These are phyloP conservation scores for Argyresthia goedartella DNA, from an alignment of 2,888 invertebrate genomes.

Conservation along the genomic window DNA sequence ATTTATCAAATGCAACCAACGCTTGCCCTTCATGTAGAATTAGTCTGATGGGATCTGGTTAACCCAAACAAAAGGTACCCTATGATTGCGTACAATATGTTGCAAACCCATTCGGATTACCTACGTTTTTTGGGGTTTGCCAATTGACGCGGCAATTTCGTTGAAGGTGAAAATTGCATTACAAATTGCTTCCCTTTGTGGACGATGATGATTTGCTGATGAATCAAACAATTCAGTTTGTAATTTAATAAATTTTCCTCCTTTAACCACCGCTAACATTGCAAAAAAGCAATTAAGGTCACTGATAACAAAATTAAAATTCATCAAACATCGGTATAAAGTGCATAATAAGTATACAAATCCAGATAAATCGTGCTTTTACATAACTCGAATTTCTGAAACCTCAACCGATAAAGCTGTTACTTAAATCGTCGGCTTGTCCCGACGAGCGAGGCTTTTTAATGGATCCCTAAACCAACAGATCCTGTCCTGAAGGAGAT, in stretches of 20 bases:
- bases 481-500: neutral
- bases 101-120: slow-evolving; percentile 28
- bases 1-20: slow-evolving; percentile 16
- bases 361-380: neutral
- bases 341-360: too few relatives aligned
- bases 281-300: neutral
- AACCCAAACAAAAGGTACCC: neutral
- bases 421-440: neutral
- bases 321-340: neutral
- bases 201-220: neutral
- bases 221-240: neutral
- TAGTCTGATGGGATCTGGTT: slow-evolving; percentile 20
- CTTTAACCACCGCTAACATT: neutral
- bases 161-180: slow-evolving; percentile 47
- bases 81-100: slow-evolving; percentile 25
- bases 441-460: neutral
- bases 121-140: slow-evolving; percentile 24
- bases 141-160: slow-evolving; percentile 35
- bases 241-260: neutral
- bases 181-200: slow-evolving; percentile 18
- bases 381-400: neutral
- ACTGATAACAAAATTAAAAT: neutral
- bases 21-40: slow-evolving; percentile 20
- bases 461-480: neutral
- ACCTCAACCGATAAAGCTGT: neutral